phyloP scores from a whole-genome alignment of 2,797 vertebrate species.

The Acanthurus tractus region DNA sequence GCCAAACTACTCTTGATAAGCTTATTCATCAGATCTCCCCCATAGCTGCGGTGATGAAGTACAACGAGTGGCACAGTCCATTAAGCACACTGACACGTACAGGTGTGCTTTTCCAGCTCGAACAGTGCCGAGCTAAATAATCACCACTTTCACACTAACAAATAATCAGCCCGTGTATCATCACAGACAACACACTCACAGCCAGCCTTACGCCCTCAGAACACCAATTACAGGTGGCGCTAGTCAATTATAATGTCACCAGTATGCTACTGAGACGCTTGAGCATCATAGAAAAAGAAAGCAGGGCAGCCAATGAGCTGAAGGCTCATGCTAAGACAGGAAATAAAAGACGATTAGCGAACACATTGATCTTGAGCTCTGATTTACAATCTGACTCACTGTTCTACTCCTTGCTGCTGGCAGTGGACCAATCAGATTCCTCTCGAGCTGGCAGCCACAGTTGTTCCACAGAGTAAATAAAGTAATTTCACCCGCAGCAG shows the following conservation, averaged over 20 bases:
- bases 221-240: slow-evolving; percentile 63
- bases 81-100: slow-evolving; percentile 62
- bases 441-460: slow-evolving; percentile 58
- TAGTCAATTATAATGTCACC: slow-evolving; percentile 65
- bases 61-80: slow-evolving; percentile 56
- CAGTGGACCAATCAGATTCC: slow-evolving; percentile 72
- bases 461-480: slow-evolving; percentile 73
- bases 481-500: slow-evolving; percentile 66
- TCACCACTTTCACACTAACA: slow-evolving; percentile 65
- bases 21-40: slow-evolving; percentile 69
- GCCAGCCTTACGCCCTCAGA: slow-evolving; percentile 56
- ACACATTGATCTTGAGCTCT: slow-evolving; percentile 79
- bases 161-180: slow-evolving; percentile 61
- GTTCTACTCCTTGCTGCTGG: slow-evolving; percentile 66
- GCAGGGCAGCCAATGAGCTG: slow-evolving; percentile 61
- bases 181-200: slow-evolving; percentile 29
- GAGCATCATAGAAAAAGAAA: slow-evolving; percentile 31
- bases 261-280: slow-evolving; percentile 45
- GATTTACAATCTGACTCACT: slow-evolving; percentile 78
- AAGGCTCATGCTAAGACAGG: slow-evolving; percentile 66
- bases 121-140: slow-evolving; percentile 63
- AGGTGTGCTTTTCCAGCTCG: slow-evolving; percentile 58
- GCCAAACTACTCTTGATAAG: slow-evolving; percentile 46
- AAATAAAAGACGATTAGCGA: slow-evolving; percentile 80
- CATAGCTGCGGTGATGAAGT: slow-evolving; percentile 67